Conservation (phyloP, 2,888 invertebrate genomes). For the Tipula vernalis region DNA sequence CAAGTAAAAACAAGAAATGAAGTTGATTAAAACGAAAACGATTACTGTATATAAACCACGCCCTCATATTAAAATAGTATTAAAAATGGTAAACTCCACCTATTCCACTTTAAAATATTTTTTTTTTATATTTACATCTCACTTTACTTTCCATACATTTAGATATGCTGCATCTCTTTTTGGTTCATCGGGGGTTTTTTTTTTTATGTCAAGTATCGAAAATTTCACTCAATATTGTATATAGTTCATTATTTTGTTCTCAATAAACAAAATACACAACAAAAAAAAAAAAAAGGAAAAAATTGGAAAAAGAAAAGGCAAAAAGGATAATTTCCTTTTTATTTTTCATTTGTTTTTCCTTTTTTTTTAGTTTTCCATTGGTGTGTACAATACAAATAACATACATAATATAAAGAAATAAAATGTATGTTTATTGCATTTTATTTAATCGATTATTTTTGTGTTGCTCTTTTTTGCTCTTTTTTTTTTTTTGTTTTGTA, state of each 20-base stretch:
- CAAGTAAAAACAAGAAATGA: neutral
- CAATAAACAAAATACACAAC: neutral
- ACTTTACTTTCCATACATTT: neutral
- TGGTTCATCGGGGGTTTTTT: no score
- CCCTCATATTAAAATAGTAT: neutral
- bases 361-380: neutral
- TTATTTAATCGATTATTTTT: constrained; percentile 8
- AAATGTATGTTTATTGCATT: constrained; percentile 9
- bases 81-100: neutral
- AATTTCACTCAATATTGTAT: neutral
- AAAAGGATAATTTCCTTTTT: neutral
- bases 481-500: neutral
- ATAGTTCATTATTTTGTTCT: neutral
- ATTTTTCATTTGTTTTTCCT: neutral
- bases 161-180: neutral
- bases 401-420: neutral
- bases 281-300: neutral
- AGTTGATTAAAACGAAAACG: neutral
- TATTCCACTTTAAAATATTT: neutral
- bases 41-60: neutral
- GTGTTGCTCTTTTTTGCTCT: neutral
- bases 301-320: neutral
- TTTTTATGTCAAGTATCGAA: neutral
- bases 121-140: neutral
- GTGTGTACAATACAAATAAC: neutral